Percentiles rank a stretch among this genome's conserved stretches.
Conservation (phyloP, 2,113 vertebrate species). For the Pachypanchax playfairii region DNA sequence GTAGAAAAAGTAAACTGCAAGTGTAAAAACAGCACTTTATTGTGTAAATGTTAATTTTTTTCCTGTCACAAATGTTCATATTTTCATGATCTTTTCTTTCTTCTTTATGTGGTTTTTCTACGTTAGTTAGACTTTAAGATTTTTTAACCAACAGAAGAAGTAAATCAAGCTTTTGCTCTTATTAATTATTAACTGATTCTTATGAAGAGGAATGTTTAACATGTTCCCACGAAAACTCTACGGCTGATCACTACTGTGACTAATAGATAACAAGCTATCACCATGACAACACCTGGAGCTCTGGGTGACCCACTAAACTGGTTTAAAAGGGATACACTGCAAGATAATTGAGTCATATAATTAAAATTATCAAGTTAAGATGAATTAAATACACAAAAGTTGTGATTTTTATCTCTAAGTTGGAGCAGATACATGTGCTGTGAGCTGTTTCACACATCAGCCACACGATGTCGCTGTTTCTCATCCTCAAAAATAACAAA, state of each 20-base stretch:
- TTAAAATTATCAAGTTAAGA: too few species aligned
- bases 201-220: conserved; percentile 77
- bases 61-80: conserved; percentile 24
- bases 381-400: too few species aligned
- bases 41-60: too few species aligned
- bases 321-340: background rate
- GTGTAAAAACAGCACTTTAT: conserved; percentile 27
- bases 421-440: background rate
- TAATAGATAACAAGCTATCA: conserved; percentile 83
- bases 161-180: conserved; percentile 56
- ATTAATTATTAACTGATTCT: conserved; percentile 85
- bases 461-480: conserved; percentile 88
- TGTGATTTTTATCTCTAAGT: too few species aligned
- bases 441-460: conserved; percentile 3
- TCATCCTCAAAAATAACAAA: conserved; percentile 16
- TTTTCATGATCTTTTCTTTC: conserved; percentile 27
- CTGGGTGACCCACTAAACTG: conserved; percentile 27
- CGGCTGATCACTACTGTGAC: conserved; percentile 87
- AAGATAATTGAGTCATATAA: too few species aligned
- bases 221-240: conserved; percentile 39
- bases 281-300: conserved; percentile 83
- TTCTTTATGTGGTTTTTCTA: too few species aligned
- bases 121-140: conserved; percentile 17
- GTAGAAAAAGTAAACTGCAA: conserved; percentile 31
- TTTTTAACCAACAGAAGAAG: conserved; percentile 4